These are phyloP conservation scores for Pterocles orientalis DNA, from an alignment of 2,113 vertebrate genomes.

Conservation along the genomic window DNA sequence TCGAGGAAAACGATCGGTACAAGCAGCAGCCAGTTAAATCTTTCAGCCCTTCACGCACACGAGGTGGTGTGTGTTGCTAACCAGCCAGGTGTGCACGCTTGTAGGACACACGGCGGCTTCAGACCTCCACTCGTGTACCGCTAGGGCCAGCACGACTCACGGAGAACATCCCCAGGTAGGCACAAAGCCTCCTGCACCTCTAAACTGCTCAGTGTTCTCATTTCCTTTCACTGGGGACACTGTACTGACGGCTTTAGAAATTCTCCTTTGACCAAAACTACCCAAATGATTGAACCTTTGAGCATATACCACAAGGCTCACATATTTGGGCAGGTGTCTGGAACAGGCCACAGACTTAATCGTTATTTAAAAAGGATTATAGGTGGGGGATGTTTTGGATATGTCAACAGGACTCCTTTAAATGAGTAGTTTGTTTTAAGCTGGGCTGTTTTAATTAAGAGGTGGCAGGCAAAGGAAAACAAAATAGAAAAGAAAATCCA, in stretches of 20 bases:
- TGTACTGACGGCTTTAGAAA: not conserved
- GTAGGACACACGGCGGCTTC: not conserved
- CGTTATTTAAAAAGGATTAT: not conserved
- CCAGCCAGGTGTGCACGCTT: not conserved
- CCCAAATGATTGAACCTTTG: not conserved
- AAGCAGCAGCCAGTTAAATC: not conserved
- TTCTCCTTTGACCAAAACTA: not conserved
- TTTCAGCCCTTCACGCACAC: not conserved
- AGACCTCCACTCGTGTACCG: not conserved
- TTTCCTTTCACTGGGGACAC: not conserved
- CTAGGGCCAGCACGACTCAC: not conserved
- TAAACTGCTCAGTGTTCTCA: not conserved
- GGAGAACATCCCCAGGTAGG: not conserved
- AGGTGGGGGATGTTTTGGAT: not conserved
- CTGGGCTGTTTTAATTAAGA: not conserved
- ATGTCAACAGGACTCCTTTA: not conserved
- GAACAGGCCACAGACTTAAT: not conserved
- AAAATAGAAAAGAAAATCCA: not conserved
- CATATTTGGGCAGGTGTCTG: not conserved
- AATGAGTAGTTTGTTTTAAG: not conserved
- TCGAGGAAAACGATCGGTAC: not conserved
- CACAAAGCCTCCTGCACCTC: not conserved
- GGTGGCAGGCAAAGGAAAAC: not conserved
- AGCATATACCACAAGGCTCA: not conserved
- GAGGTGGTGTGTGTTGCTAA: not conserved